A percentile compares a stretch with the other conserved stretches of the same genome.
phyloP scores from a whole-genome alignment of 2,888 invertebrate genomes.

The Leptinotarsa juncta region DNA sequence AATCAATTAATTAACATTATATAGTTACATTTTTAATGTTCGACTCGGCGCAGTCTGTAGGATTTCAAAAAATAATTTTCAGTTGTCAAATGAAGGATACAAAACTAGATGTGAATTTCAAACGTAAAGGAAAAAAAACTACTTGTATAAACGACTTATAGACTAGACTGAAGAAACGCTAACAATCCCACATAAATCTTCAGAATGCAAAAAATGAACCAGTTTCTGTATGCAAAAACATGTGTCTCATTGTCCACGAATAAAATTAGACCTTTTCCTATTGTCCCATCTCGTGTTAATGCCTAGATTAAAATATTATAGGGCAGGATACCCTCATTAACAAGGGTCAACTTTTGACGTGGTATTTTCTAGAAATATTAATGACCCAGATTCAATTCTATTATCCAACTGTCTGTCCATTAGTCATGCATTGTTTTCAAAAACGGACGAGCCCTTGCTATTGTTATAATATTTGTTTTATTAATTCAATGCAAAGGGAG shows the following conservation, averaged over 20 bases:
- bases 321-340: slow-evolving; percentile 62
- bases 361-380: slow-evolving; percentile 55
- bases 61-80: neutral
- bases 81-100: neutral
- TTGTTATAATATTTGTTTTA: slow-evolving; percentile 50
- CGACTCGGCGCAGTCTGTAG: neutral
- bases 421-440: slow-evolving; percentile 64
- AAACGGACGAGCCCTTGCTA: slow-evolving; percentile 49
- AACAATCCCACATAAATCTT: slow-evolving; percentile 30
- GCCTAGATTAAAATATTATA: slow-evolving; percentile 54
- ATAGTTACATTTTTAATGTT: no score
- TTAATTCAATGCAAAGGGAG: slow-evolving; percentile 48
- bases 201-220: slow-evolving; percentile 47
- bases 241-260: slow-evolving; percentile 50
- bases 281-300: slow-evolving; percentile 48
- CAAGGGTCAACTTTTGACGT: slow-evolving; percentile 62
- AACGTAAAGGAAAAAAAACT: no score
- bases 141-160: neutral
- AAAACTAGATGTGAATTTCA: no score
- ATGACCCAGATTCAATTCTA: slow-evolving; percentile 56
- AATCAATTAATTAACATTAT: no score
- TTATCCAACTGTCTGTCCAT: slow-evolving; percentile 60
- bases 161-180: slow-evolving; percentile 7
- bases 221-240: slow-evolving; percentile 45
- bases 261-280: slow-evolving; percentile 50